Conservation (phyloP, 2,888 invertebrate species). For the Cabera pusaria region DNA sequence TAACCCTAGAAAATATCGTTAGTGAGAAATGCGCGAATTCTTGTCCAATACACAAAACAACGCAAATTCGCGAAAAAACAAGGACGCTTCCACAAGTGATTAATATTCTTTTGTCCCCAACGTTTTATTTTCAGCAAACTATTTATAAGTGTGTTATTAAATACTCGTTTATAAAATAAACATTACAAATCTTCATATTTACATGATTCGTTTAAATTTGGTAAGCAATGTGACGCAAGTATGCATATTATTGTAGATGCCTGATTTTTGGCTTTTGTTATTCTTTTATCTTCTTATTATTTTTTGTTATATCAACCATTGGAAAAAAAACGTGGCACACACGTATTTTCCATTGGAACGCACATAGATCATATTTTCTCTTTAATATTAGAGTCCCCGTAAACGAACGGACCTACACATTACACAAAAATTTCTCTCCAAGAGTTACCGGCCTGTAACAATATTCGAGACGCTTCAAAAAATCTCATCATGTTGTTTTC, state of each 20-base stretch:
- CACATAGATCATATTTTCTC: conserved; percentile 1
- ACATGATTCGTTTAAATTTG: conserved; percentile 26
- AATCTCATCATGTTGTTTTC: conserved; percentile 22
- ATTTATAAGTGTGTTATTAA: conserved; percentile 17
- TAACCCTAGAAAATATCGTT: conserved; percentile 55
- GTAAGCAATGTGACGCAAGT: conserved; percentile 13
- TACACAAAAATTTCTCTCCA: conserved; percentile 6
- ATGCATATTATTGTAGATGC: conserved; percentile 7
- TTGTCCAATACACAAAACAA: conserved; percentile 9
- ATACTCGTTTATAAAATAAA: conserved; percentile 16
- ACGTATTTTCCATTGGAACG: neutral
- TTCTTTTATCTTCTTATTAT: too few relatives aligned
- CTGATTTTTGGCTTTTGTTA: conserved; percentile 11
- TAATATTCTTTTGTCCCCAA: conserved; percentile 12
- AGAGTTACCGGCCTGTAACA: conserved; percentile 5
- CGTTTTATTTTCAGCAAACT: conserved; percentile 10
- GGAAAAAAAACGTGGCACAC: too few relatives aligned
- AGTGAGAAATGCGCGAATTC: conserved; percentile 24
- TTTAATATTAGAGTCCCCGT: too few relatives aligned
- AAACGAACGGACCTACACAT: conserved; percentile 5
- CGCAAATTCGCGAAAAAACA: neutral
- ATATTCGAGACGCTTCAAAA: conserved; percentile 25
- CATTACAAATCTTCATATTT: conserved; percentile 16
- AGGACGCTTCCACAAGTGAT: conserved; percentile 5
- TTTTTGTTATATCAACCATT: too few relatives aligned